Conservation (phyloP, 2,797 vertebrate genomes). For the Sciurus vulgaris region DNA sequence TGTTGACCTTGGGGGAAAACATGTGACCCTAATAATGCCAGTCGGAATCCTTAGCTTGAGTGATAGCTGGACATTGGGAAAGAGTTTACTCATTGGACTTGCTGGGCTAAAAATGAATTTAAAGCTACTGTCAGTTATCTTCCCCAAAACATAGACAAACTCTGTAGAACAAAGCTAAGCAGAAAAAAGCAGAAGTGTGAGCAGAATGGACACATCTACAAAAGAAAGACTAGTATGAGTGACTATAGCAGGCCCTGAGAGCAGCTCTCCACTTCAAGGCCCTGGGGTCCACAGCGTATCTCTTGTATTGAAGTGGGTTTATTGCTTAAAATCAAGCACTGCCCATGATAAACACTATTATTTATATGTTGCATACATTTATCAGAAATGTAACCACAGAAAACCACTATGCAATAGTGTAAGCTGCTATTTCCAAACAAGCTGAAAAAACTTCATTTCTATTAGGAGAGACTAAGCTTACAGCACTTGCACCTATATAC, state of each 20-base stretch:
- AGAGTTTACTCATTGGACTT: not conserved
- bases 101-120: conserved; percentile 44
- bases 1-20: not conserved
- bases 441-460: not conserved
- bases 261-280: not conserved
- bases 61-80: not conserved
- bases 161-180: not conserved
- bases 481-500: not conserved
- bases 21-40: not conserved
- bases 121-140: not conserved
- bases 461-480: conserved; percentile 46
- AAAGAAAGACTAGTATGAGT: conserved; percentile 18
- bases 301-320: conserved; percentile 32
- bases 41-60: conserved; percentile 22
- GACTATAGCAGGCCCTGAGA: not conserved
- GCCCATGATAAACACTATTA: not conserved
- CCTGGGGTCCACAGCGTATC: not conserved
- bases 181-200: conserved; percentile 27
- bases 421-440: conserved; percentile 23
- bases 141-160: not conserved
- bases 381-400: conserved; percentile 54
- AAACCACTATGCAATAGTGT: not conserved
- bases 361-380: conserved; percentile 24
- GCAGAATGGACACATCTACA: not conserved
- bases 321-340: conserved; percentile 30